phyloP scores from a whole-genome alignment of 2,797 vertebrate species.

The Loris lydekkerianus region DNA sequence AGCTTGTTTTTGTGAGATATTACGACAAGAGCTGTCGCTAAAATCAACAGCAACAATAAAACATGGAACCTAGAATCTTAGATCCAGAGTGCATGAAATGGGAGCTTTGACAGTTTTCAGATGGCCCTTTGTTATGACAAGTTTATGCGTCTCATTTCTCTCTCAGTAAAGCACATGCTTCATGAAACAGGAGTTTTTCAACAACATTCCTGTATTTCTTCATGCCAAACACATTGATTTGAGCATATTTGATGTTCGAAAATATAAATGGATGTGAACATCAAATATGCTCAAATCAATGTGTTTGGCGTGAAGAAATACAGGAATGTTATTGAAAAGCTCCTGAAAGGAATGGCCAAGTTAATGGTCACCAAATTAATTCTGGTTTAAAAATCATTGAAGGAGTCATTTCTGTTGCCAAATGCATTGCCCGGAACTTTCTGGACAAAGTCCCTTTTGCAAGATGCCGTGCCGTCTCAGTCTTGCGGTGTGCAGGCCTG shows the following conservation, averaged over 20 bases:
- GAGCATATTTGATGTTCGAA: not conserved
- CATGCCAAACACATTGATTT: not conserved
- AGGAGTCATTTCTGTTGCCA: not conserved
- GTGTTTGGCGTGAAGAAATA: too few relatives aligned
- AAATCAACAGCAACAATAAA: not conserved
- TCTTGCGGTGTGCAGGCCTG: not conserved
- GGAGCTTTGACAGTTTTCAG: not conserved
- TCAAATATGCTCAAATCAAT: too few relatives aligned
- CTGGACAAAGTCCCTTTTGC: not conserved
- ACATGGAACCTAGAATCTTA: not conserved
- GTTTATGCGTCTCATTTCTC: not conserved
- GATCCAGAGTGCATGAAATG: not conserved
- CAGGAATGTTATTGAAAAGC: too few relatives aligned
- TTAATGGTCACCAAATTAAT: not conserved
- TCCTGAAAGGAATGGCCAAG: not conserved
- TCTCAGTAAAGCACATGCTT: not conserved
- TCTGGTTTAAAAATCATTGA: not conserved
- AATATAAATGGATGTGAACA: not conserved
- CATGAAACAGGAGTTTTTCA: not conserved
- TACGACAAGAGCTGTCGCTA: not conserved
- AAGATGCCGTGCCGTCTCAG: not conserved
- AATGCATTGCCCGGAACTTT: not conserved
- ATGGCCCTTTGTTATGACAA: not conserved
- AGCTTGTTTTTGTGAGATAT: not conserved
- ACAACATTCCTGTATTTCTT: not conserved